Evolutionary conservation across 1,140 invertebrate species (phyloP), one percentile per base, ranked within the genome.

Genomic region (Batillaria attramentaria): DNA sequence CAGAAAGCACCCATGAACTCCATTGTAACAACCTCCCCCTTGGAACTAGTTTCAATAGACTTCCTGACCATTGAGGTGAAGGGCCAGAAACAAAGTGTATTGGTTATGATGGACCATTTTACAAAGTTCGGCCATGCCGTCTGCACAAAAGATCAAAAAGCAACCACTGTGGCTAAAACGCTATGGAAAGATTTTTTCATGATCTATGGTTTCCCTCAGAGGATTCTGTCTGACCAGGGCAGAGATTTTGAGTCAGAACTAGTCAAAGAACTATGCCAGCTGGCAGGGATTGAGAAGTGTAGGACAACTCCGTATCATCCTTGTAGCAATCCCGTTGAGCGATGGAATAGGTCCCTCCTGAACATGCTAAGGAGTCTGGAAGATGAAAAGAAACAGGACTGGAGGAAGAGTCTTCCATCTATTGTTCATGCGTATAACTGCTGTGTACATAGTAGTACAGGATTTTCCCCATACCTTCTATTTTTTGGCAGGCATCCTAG

Each of bases 351-450:
- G 13, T 80, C 54, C 18, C 69, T 85, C 1, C 20, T 77, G 3
- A 31, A 69, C n/a, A 84, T 84, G 81, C 73, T 84, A n/a, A 76
- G 80, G 33, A 84, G 81, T 39, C 72, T 85, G n/a, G 72, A 70
- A 3, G 46, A 79, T 43, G 42, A 78, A 20, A 16, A 81, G 46
- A 84, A 85, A 77, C 1, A 24, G 1, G 62, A 84, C 46, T 82
- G 81, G 84, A 81, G 77, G 62, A 35, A 72, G 18, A 43, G 80
- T 70, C 37, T 85, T 6, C 35, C 72, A 0, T 8, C 81, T 18
- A 18, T 81, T 10, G 79, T 81, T 0, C 78, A 84, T 78, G 81
- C 83, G 2, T 81, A 84, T 69, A 84, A 84, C 75, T 78, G 72
- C 31, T 81, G 73, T 20, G 70, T 60, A 28, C 81, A 84, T 60